Percentiles rank a stretch among this genome's conserved stretches.
These are phyloP conservation scores for Parasteatoda tepidariorum DNA, from an alignment of 1,140 invertebrate species.

Conservation along the genomic window DNA sequence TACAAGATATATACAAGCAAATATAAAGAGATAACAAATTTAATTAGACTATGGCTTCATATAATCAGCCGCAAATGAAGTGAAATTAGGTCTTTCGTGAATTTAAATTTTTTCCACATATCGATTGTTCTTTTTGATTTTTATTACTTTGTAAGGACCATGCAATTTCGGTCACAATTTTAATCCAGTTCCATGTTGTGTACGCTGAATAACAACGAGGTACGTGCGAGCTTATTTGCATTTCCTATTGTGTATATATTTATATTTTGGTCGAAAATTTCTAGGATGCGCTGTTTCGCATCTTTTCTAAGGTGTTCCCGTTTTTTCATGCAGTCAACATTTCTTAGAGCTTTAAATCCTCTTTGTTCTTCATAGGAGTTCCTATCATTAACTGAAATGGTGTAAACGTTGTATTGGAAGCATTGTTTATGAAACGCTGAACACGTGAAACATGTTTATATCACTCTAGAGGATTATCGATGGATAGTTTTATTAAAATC, in stretches of 20 bases:
- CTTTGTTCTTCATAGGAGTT: no score
- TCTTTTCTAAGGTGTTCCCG: not conserved
- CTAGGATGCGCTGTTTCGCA: not conserved
- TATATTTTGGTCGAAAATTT: not conserved
- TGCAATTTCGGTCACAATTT: conserved; percentile 6
- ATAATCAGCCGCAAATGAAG: no score
- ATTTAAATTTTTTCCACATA: no score
- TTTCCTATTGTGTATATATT: not conserved
- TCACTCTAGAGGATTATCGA: not conserved
- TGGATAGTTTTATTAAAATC: not conserved
- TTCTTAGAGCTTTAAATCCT: not conserved
- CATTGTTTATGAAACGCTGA: not conserved
- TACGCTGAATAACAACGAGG: not conserved
- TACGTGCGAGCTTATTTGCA: not conserved
- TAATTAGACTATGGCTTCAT: no score
- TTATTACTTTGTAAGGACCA: not conserved
- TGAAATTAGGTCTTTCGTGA: no score
- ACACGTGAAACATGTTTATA: not conserved
- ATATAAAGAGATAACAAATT: no score
- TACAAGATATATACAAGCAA: no score
- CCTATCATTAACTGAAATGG: no score
- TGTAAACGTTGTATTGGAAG: no score
- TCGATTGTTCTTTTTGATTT: not conserved
- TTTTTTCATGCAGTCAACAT: not conserved
- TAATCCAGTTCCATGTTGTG: not conserved